These are phyloP conservation scores for Chrysemys picta DNA, from an alignment of 2,113 vertebrate genomes.

Conservation along the genomic window DNA sequence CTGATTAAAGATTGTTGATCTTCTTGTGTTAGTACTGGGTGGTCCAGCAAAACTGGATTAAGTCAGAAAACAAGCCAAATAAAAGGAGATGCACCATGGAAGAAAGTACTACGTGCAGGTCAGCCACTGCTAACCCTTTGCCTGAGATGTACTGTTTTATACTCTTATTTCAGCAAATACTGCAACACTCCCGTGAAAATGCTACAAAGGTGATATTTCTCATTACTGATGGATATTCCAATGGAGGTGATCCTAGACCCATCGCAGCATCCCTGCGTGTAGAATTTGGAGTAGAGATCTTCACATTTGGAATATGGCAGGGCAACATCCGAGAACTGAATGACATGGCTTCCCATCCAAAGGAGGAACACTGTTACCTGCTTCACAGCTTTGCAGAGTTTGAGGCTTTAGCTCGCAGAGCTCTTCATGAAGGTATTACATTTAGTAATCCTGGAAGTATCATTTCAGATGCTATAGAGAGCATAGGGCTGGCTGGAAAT, in stretches of 20 bases:
- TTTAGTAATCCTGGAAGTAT: neutral
- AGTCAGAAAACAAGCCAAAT: neutral
- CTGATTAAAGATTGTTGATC: neutral
- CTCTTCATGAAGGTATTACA: constrained; percentile 93
- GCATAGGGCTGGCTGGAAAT: neutral
- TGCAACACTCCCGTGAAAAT: constrained; percentile 89
- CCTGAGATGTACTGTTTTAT: constrained; percentile 18
- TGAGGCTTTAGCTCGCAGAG: constrained; percentile 93
- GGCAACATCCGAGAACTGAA: constrained; percentile 96
- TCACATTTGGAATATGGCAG: constrained; percentile 98
- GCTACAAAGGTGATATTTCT: constrained; percentile 95
- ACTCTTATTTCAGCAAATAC: constrained; percentile 89
- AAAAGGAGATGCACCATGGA: neutral
- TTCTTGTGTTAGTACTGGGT: constrained; percentile 12
- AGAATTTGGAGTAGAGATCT: constrained; percentile 94
- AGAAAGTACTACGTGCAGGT: constrained; percentile 7
- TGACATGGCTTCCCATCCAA: constrained; percentile 96
- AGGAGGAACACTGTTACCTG: constrained; percentile 96
- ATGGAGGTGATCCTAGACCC: constrained; percentile 95
- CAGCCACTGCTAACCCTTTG: neutral
- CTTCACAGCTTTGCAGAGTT: constrained; percentile 97
- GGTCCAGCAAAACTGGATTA: constrained; percentile 17
- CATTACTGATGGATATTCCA: constrained; percentile 98
- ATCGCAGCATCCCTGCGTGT: constrained; percentile 87
- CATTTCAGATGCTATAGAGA: neutral